Conservation (phyloP, 64 coral and sea anemone genomes). For the Montipora sp. region DNA sequence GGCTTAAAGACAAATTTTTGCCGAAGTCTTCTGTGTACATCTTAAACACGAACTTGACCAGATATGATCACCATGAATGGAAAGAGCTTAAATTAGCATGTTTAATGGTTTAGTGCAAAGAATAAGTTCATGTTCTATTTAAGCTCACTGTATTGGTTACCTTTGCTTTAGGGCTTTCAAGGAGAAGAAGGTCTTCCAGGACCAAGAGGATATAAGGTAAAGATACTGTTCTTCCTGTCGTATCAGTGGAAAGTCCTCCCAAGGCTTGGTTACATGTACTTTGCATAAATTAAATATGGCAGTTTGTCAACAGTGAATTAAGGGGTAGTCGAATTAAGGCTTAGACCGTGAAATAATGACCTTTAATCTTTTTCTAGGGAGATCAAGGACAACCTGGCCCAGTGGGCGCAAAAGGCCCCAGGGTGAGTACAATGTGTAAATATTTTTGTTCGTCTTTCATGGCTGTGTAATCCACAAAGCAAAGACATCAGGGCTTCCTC, state of each 20-base stretch:
- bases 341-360: not conserved
- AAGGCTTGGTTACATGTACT: slow-evolving; percentile 19
- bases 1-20: too few species aligned
- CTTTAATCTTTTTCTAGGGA: slow-evolving; percentile 34
- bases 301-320: not conserved
- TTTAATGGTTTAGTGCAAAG: too few species aligned
- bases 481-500: too few species aligned
- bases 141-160: not conserved
- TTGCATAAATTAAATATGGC: slow-evolving; percentile 11
- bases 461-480: too few species aligned
- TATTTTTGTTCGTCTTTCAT: not conserved
- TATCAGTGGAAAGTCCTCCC: not conserved
- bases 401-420: slow-evolving; percentile 62
- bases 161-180: slow-evolving; percentile 81
- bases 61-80: too few species aligned
- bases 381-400: slow-evolving; percentile 73
- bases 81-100: too few species aligned
- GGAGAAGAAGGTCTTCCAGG: slow-evolving; percentile 84
- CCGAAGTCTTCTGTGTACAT: too few species aligned
- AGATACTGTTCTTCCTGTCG: too few species aligned
- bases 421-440: slow-evolving; percentile 48
- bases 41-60: too few species aligned
- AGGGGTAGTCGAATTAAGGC: not conserved
- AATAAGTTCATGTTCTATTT: too few species aligned
- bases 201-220: slow-evolving; percentile 55